Percentiles rank a stretch among this genome's conserved stretches.
These are phyloP conservation scores for Hipparchia semele DNA, from an alignment of 2,888 invertebrate genomes.

Conservation along the genomic window DNA sequence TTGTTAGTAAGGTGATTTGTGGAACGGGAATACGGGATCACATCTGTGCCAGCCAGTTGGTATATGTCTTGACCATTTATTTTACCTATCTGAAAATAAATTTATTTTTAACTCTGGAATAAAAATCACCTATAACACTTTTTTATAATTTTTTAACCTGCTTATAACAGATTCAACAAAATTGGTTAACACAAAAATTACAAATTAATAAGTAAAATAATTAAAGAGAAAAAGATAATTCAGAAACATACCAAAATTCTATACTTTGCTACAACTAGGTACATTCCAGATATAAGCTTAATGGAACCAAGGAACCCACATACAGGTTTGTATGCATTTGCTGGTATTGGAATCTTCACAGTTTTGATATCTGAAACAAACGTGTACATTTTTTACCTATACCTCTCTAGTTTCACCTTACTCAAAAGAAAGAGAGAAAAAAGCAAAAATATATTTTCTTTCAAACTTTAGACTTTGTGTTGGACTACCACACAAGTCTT, in stretches of 20 bases:
- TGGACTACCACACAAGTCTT: no score
- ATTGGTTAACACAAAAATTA: no score
- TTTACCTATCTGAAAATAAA: conserved; percentile 85
- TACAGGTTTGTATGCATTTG: conserved; percentile 84
- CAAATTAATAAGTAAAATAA: no score
- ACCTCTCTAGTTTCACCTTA: no score
- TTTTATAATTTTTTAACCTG: not conserved
- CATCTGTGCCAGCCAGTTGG: conserved; percentile 89
- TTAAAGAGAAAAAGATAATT: conserved; percentile 1
- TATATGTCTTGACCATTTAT: conserved; percentile 91
- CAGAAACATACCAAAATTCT: conserved; percentile 82
- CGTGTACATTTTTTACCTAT: no score
- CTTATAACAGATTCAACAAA: no score
- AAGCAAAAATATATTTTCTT: not conserved
- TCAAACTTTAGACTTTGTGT: no score
- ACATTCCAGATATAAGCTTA: conserved; percentile 91
- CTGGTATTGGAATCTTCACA: conserved; percentile 74
- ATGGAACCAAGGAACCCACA: conserved; percentile 96
- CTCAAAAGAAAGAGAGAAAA: not conserved
- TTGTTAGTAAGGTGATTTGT: conserved; percentile 92
- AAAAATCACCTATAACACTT: no score
- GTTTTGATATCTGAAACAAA: conserved; percentile 51
- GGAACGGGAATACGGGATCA: conserved; percentile 93
- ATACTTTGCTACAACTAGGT: conserved; percentile 94
- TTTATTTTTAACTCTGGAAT: not conserved